phyloP scores from a whole-genome alignment of 2,888 invertebrate genomes.

The Arenicola marina region DNA sequence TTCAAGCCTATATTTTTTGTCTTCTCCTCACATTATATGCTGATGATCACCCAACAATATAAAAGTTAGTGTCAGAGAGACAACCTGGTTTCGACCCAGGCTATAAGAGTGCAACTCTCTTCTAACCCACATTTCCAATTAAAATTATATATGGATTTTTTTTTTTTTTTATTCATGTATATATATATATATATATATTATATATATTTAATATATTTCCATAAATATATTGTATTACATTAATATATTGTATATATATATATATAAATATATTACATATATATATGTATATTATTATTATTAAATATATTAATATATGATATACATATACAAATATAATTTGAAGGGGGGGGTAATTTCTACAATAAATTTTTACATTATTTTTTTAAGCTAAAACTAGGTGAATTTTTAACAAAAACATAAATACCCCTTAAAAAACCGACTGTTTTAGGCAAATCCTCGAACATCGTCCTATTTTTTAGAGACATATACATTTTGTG shows the following conservation, averaged over 20 bases:
- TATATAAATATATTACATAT: background rate
- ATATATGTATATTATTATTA: conserved; percentile 13
- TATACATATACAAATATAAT: conserved; percentile 13
- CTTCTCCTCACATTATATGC: conserved; percentile 34
- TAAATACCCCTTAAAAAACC: too few relatives aligned
- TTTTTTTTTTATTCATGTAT: conserved; percentile 6
- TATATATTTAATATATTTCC: conserved; percentile 6
- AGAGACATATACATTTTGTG: too few relatives aligned
- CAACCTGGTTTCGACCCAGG: background rate
- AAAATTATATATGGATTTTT: background rate
- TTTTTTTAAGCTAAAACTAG: too few relatives aligned
- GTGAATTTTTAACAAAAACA: too few relatives aligned
- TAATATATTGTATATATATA: conserved; percentile 2
- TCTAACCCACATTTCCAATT: background rate
- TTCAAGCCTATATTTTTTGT: conserved; percentile 41
- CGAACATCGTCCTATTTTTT: too few relatives aligned
- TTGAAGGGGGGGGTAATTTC: background rate
- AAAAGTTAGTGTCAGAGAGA: background rate
- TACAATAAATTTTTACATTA: background rate
- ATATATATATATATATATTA: conserved; percentile 7
- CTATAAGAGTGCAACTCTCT: background rate
- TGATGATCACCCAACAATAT: conserved; percentile 31
- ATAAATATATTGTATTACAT: conserved; percentile 1
- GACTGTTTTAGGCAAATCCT: too few relatives aligned
- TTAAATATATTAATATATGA: conserved; percentile 10